Conservation (phyloP, 1,140 invertebrate species). For the Drosophila aff. region DNA sequence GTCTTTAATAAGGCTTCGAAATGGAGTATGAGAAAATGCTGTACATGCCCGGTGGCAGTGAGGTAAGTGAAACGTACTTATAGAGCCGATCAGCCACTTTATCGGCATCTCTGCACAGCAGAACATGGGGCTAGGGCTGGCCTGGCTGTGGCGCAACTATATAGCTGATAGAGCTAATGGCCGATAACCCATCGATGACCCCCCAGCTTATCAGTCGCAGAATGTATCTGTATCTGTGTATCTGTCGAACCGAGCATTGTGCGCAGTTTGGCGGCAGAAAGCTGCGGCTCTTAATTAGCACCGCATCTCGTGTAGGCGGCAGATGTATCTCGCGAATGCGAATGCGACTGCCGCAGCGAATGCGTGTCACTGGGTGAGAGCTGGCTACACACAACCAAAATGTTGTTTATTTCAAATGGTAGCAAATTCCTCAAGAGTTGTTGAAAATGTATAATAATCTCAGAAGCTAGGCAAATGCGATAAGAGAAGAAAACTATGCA, state of each 20-base stretch:
- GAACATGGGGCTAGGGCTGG: constrained; percentile 8
- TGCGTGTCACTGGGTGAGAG: constrained; percentile 81
- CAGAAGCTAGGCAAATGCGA: not conserved
- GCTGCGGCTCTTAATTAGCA: constrained; percentile 74
- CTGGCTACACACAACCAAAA: constrained; percentile 19
- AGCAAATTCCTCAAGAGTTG: no score
- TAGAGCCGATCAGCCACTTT: not conserved
- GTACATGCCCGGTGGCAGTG: constrained; percentile 54
- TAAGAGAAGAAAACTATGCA: not conserved
- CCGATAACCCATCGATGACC: constrained; percentile 60
- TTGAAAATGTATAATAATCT: not conserved
- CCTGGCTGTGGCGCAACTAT: constrained; percentile 40
- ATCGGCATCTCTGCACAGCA: constrained; percentile 11
- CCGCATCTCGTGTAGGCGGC: constrained; percentile 39
- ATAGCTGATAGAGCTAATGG: constrained; percentile 26
- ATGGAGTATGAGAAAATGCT: constrained; percentile 82
- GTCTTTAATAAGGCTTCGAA: constrained; percentile 45
- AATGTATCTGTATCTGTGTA: constrained; percentile 33
- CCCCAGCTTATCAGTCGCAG: constrained; percentile 49
- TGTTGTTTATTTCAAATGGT: not conserved
- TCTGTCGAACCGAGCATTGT: constrained; percentile 51
- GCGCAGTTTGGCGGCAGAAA: constrained; percentile 62
- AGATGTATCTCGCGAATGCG: constrained; percentile 44
- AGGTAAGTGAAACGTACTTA: constrained; percentile 57
- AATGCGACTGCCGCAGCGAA: constrained; percentile 44